These are phyloP conservation scores for Acanthoscelides obtectus DNA, from an alignment of 2,888 invertebrate species.

Conservation along the genomic window DNA sequence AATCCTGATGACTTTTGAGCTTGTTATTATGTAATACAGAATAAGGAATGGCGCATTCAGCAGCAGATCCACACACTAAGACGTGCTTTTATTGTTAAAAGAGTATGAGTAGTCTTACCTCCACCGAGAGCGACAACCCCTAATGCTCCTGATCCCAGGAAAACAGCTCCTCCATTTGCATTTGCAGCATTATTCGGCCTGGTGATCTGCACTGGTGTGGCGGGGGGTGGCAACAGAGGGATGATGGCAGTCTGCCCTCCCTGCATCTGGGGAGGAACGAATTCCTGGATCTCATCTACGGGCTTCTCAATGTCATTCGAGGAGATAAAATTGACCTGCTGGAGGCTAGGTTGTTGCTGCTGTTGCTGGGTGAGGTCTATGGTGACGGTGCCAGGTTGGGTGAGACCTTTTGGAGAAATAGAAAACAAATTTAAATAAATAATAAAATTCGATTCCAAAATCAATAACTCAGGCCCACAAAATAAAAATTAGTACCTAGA, in stretches of 20 bases:
- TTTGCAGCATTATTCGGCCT: slow-evolving; percentile 32
- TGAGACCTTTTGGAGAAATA: background rate
- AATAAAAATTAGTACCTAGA: no score
- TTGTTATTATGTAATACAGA: no score
- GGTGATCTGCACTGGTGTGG: slow-evolving; percentile 35
- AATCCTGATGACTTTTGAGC: no score
- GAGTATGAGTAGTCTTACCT: slow-evolving; percentile 24
- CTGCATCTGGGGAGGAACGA: slow-evolving; percentile 30
- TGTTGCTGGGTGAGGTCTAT: background rate
- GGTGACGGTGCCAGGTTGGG: background rate
- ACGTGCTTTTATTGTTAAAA: background rate
- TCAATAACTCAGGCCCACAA: no score
- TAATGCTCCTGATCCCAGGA: slow-evolving; percentile 41
- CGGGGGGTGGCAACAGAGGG: slow-evolving; percentile 34
- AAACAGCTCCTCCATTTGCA: slow-evolving; percentile 30
- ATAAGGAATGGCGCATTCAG: no score
- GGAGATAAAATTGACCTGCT: slow-evolving; percentile 6
- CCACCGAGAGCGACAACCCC: slow-evolving; percentile 42
- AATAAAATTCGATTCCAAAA: no score
- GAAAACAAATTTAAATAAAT: no score
- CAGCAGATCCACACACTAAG: no score
- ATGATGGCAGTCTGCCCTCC: slow-evolving; percentile 31
- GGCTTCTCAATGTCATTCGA: slow-evolving; percentile 36
- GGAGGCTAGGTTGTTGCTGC: slow-evolving; percentile 5
- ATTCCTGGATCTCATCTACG: slow-evolving; percentile 34